Conservation (phyloP, 2,888 invertebrate species). For the Galerucella pusilla region DNA sequence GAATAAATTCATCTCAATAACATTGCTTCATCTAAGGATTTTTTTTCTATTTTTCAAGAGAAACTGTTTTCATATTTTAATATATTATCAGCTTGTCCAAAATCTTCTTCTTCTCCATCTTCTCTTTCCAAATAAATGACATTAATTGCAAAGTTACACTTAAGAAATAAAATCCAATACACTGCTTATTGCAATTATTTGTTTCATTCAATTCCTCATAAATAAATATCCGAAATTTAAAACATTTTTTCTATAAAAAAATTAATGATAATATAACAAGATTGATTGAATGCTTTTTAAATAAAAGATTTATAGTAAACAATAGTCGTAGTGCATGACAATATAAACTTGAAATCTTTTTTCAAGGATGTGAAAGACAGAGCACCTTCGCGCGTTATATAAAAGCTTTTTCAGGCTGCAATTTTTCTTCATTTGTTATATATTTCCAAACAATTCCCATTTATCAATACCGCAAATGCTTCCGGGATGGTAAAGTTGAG, state of each 20-base stretch:
- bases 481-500: constrained; percentile 19
- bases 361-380: constrained; percentile 47
- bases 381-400: constrained; percentile 49
- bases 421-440: constrained; percentile 44
- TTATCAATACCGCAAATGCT: constrained; percentile 21
- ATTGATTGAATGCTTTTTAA: background rate
- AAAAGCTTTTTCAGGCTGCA: constrained; percentile 46
- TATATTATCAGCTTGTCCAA: too few relatives aligned
- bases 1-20: too few relatives aligned
- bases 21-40: too few relatives aligned
- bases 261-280: background rate
- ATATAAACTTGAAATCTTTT: constrained; percentile 42
- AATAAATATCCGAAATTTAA: too few relatives aligned
- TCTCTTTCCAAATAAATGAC: too few relatives aligned
- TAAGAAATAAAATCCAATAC: too few relatives aligned
- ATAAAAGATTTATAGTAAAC: background rate
- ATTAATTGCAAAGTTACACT: too few relatives aligned
- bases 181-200: background rate
- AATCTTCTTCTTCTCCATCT: too few relatives aligned
- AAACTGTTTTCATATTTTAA: too few relatives aligned
- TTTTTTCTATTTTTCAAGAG: too few relatives aligned
- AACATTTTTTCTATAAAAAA: too few relatives aligned
- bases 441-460: background rate
- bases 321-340: constrained; percentile 30
- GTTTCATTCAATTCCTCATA: too few relatives aligned